Evolutionary conservation across 2,113 vertebrate species (phyloP).

Genomic region (Oryzias curvinotus): DNA sequence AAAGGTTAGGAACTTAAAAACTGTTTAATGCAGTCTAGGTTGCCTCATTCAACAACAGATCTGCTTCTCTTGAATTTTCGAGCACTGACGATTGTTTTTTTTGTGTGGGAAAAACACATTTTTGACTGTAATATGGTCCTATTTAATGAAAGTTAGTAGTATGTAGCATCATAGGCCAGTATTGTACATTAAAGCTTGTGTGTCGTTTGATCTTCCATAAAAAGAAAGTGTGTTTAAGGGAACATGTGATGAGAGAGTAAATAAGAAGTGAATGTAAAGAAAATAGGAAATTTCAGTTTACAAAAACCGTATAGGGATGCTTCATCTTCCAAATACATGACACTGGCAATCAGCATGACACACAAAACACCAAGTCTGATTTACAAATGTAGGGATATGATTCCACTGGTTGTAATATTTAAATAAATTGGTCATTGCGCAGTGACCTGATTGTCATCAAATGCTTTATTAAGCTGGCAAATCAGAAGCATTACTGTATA

Average conservation of each 20-base stretch:
- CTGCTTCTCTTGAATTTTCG: slow-evolving; percentile 19
- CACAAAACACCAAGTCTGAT: slow-evolving; percentile 16
- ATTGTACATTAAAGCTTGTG: slow-evolving; percentile 6
- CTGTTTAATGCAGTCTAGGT: slow-evolving; percentile 54
- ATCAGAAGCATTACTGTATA: no score
- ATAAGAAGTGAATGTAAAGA: slow-evolving; percentile 52
- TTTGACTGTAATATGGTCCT: slow-evolving; percentile 24
- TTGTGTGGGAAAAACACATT: slow-evolving; percentile 16
- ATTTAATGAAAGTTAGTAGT: slow-evolving; percentile 15
- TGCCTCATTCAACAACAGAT: slow-evolving; percentile 19
- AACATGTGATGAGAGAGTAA: slow-evolving; percentile 60
- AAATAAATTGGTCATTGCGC: slow-evolving; percentile 29
- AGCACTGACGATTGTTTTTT: slow-evolving; percentile 8
- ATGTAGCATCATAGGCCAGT: no score
- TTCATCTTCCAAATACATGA: slow-evolving; percentile 28
- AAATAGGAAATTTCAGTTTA: slow-evolving; percentile 55
- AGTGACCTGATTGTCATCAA: slow-evolving; percentile 37
- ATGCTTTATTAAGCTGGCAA: slow-evolving; percentile 26
- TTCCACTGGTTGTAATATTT: slow-evolving; percentile 44
- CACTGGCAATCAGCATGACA: slow-evolving; percentile 4
- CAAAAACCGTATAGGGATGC: no score
- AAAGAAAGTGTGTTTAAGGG: slow-evolving; percentile 55
- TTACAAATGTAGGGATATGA: slow-evolving; percentile 15
- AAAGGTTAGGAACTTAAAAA: slow-evolving; percentile 68
- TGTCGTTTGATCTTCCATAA: slow-evolving; percentile 21